Evolutionary conservation across 1,140 invertebrate species (phyloP), one percentile per base, ranked within the genome.

Genomic region (Helicorthomorpha holstii): DNA sequence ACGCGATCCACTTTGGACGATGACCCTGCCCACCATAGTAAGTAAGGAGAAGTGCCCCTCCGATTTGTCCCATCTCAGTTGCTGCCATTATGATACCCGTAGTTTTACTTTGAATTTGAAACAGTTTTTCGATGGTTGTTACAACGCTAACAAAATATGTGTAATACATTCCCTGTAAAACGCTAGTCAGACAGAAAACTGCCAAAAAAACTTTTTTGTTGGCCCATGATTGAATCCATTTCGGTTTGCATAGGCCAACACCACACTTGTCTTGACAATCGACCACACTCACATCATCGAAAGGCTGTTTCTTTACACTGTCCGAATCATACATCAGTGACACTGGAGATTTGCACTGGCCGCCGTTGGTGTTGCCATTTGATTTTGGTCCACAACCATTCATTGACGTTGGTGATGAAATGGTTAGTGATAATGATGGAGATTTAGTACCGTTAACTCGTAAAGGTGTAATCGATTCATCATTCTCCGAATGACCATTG

Each of bases 101-200:
- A 3, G 89, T 91, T 65, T 88, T 90, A 49, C 88, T 93, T 61
- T 92, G 88, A 45, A 96, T 85, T 72, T 90, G 85, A 65, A 93
- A 96, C 27, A 95, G 73, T 70, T 95, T 95, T 68, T 97, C 92
- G 38, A 97, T 87, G 7, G 91, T 96, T 25, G 93, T 96, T 61
- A 96, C 90, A 51, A 93, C 88, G 61, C 86, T 91, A 27, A 93
- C 91, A 65, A 96, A 90, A 67, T 96, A 97, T 22, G 88, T 92
- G 66, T 85, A 85, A 65, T 86, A 93, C 82, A 92, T 91, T 27
- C 89, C 89, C 68, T 91, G 87, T 12, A 92, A 71, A 0, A 93
- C 84, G 78, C 85, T 88, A 19, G 84, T 85, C 51, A 86, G 72
- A 59, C 88, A 85, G 67, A 92, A 93, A 7, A 85, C 81, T 51